Percentiles rank a stretch among this genome's conserved stretches.
Conservation (phyloP, 2,888 invertebrate species). For the Eupelmus urozonus region DNA sequence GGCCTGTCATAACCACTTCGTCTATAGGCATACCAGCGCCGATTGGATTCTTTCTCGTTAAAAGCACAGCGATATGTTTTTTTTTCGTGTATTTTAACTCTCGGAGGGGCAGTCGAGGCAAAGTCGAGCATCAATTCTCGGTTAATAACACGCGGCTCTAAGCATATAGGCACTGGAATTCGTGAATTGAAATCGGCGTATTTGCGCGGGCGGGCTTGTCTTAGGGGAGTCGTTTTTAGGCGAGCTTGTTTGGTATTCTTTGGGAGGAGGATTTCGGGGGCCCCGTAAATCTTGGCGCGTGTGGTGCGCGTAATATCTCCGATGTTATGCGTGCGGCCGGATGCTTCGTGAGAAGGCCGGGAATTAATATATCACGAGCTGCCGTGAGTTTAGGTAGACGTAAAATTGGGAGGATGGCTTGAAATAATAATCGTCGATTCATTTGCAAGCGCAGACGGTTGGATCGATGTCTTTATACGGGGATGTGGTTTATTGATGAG, state of each 20-base stretch:
- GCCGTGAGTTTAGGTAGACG: conserved; percentile 5
- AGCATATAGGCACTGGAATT: conserved; percentile 29
- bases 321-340: neutral
- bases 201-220: conserved; percentile 3
- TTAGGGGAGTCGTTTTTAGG: conserved; percentile 42
- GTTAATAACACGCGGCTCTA: conserved; percentile 54
- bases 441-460: neutral
- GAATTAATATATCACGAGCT: conserved; percentile 25
- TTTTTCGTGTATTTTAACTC: neutral
- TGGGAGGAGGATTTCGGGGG: conserved; percentile 4
- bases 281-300: conserved; percentile 27
- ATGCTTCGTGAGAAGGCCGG: neutral
- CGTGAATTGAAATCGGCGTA: conserved; percentile 52
- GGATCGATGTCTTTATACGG: neutral
- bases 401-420: neutral
- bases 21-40: conserved; percentile 3
- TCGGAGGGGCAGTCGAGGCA: neutral
- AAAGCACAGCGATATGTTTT: too few species aligned
- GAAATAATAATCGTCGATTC: conserved; percentile 16
- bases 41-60: conserved; percentile 66
- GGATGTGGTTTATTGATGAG: neutral
- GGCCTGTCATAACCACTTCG: conserved; percentile 58
- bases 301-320: neutral
- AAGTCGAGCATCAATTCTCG: conserved; percentile 50
- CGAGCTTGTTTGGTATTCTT: conserved; percentile 34